These are phyloP conservation scores for Metallyticus violacea DNA, from an alignment of 2,888 invertebrate species.

Conservation along the genomic window DNA sequence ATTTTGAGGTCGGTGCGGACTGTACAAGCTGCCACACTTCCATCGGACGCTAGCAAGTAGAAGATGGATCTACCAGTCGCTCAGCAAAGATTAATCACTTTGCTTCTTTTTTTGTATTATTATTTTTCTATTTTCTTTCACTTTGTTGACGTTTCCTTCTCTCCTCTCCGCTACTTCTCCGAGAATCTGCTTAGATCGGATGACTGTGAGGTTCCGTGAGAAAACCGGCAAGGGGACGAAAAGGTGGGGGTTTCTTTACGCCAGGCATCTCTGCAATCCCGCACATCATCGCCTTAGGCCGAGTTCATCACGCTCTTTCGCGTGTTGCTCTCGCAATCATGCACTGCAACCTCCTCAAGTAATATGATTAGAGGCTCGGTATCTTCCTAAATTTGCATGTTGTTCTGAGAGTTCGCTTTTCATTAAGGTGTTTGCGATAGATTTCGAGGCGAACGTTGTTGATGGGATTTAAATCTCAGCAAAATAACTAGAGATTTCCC, in stretches of 20 bases:
- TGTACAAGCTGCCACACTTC: conserved; percentile 3
- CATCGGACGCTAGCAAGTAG: conserved; percentile 15
- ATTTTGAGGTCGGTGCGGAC: background rate
- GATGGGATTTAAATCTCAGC: background rate
- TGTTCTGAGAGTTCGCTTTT: background rate
- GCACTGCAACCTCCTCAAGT: background rate
- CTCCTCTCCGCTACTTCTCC: background rate
- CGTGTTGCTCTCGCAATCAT: background rate
- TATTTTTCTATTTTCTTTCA: conserved; percentile 29
- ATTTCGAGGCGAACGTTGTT: background rate
- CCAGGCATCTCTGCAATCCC: background rate
- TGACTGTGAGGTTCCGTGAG: conserved; percentile 4
- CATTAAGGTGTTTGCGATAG: background rate
- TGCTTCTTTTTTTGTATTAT: conserved; percentile 21
- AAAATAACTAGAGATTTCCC: too few species aligned
- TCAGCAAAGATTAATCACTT: conserved; percentile 27
- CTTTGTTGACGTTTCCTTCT: conserved; percentile 25
- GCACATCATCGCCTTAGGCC: background rate
- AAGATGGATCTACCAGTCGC: conserved; percentile 26
- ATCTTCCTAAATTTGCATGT: background rate
- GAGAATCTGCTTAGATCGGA: conserved; percentile 18
- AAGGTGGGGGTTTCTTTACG: background rate
- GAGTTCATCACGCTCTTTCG: background rate
- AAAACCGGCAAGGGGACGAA: background rate
- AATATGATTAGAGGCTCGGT: background rate